A percentile compares a stretch with the other conserved stretches of the same genome.
phyloP scores from a whole-genome alignment of 2,797 vertebrate genomes.

The Catostomus latipinnis region DNA sequence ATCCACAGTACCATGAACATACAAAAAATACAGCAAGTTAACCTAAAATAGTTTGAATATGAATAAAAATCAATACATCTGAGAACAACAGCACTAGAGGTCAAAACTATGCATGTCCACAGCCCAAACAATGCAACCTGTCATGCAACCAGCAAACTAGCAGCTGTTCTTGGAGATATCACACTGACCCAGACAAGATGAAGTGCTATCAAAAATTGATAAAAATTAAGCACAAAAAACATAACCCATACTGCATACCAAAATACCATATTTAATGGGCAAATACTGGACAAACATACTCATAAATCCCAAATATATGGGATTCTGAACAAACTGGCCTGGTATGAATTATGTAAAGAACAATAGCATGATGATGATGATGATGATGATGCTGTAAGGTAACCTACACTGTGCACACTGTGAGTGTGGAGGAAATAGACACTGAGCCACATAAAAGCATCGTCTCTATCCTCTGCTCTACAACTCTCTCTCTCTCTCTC shows the following conservation, averaged over 20 bases:
- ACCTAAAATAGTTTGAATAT: too few species aligned
- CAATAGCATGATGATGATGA: slow-evolving; percentile 1
- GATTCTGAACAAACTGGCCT: not conserved
- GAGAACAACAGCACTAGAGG: not conserved
- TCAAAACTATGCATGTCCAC: not conserved
- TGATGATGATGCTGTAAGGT: slow-evolving; percentile 16
- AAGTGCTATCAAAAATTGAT: not conserved
- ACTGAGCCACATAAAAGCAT: slow-evolving; percentile 56
- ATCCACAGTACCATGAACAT: too few species aligned
- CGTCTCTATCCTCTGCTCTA: slow-evolving; percentile 45
- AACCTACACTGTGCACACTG: not conserved
- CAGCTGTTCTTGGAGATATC: not conserved
- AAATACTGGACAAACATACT: not conserved
- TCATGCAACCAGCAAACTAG: not conserved
- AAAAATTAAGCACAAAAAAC: too few species aligned
- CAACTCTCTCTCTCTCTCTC: slow-evolving; percentile 44
- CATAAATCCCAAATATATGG: not conserved
- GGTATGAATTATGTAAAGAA: not conserved
- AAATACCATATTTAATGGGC: not conserved
- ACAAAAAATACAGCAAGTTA: too few species aligned
- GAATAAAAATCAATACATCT: too few species aligned
- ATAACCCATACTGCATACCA: too few species aligned
- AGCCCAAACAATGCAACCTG: slow-evolving; percentile 5
- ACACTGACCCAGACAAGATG: not conserved
- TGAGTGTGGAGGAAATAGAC: slow-evolving; percentile 60